Percentiles rank a stretch among this genome's conserved stretches.
These are phyloP conservation scores for Meriones psammophilus DNA, from an alignment of 2,797 vertebrate genomes.

Conservation along the genomic window DNA sequence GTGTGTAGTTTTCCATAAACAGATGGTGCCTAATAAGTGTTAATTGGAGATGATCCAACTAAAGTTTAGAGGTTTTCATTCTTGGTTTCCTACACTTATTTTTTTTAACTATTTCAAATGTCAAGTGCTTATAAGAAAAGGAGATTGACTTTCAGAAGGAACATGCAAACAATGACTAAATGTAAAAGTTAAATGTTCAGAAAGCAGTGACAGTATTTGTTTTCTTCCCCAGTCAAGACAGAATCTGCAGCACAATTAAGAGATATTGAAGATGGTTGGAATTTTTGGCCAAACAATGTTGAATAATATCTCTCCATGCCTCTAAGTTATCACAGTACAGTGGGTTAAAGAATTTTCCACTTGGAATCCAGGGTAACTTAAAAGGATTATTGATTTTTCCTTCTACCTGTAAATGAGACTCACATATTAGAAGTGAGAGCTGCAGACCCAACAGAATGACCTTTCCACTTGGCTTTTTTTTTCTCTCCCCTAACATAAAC, in stretches of 20 bases:
- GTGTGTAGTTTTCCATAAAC: neutral
- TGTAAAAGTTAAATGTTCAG: constrained; percentile 54
- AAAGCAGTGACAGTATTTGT: constrained; percentile 30
- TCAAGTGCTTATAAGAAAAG: neutral
- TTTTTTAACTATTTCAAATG: neutral
- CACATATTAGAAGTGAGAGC: constrained; percentile 84
- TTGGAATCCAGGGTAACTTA: constrained; percentile 84
- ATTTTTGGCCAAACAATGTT: constrained; percentile 78
- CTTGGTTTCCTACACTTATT: neutral
- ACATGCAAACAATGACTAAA: neutral
- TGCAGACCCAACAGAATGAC: constrained; percentile 86
- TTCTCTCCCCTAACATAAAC: constrained; percentile 84
- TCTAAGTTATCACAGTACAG: constrained; percentile 76
- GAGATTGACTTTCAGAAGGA: constrained; percentile 46
- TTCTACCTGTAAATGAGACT: constrained; percentile 86
- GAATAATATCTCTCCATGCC: constrained; percentile 73
- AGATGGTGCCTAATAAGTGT: constrained; percentile 1
- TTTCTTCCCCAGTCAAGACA: constrained; percentile 41
- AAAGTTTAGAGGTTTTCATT: constrained; percentile 22
- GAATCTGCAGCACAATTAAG: constrained; percentile 59
- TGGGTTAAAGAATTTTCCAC: constrained; percentile 81
- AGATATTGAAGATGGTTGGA: constrained; percentile 66
- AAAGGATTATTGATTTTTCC: constrained; percentile 87
- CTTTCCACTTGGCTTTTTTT: constrained; percentile 84
- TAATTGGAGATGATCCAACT: constrained; percentile 22